Conservation (phyloP, 2,797 vertebrate species). For the Alfaro cultratus region DNA sequence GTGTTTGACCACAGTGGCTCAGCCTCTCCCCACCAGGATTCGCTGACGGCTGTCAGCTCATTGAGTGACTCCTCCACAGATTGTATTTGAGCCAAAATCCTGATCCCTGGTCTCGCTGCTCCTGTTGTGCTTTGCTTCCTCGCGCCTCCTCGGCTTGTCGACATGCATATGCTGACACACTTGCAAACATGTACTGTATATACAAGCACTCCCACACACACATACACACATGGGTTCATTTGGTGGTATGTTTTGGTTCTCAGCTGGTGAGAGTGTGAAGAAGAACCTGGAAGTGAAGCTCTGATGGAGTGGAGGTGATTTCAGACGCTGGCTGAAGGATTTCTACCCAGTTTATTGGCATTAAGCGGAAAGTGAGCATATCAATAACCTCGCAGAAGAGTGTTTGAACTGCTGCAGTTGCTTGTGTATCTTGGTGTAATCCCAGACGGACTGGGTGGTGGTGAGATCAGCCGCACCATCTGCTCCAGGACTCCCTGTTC, state of each 20-base stretch:
- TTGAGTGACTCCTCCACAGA: constrained; percentile 71
- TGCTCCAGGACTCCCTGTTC: constrained; percentile 32
- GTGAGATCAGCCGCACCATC: constrained; percentile 39
- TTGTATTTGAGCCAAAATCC: constrained; percentile 67
- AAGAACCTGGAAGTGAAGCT: constrained; percentile 12
- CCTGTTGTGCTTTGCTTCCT: constrained; percentile 53
- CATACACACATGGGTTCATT: not conserved
- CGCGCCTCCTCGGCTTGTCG: constrained; percentile 48
- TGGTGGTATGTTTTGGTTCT: constrained; percentile 10
- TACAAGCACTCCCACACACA: constrained; percentile 13
- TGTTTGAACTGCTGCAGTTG: constrained; percentile 1
- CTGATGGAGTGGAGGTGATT: not conserved
- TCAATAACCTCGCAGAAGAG: constrained; percentile 7
- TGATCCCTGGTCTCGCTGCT: constrained; percentile 57
- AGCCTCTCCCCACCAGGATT: constrained; percentile 61
- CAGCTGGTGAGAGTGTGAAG: constrained; percentile 30
- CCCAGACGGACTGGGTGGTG: constrained; percentile 24
- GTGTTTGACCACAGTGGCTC: constrained; percentile 66
- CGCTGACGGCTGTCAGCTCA: constrained; percentile 72
- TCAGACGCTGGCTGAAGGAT: not conserved
- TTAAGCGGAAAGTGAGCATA: constrained; percentile 1
- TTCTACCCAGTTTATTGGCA: not conserved
- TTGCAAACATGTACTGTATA: constrained; percentile 27
- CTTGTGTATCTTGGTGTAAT: constrained; percentile 13
- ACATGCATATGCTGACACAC: constrained; percentile 57